phyloP scores from a whole-genome alignment of 2,888 invertebrate species.

The Pasiphila rectangulata region DNA sequence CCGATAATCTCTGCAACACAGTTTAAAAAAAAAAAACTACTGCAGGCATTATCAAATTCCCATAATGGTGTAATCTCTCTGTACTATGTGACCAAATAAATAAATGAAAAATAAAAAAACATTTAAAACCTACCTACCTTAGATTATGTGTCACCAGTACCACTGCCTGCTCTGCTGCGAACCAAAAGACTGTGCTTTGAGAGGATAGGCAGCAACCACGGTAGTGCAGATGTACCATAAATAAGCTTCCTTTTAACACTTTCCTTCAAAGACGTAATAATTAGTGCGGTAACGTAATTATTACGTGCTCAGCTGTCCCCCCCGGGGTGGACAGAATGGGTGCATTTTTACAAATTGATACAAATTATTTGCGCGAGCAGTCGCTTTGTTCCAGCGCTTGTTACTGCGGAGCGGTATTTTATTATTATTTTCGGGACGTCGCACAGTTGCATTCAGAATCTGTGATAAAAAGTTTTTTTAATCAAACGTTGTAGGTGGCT shows the following conservation, averaged over 20 bases:
- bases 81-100: too few species aligned
- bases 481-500: neutral
- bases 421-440: constrained; percentile 62
- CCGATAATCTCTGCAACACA: too few species aligned
- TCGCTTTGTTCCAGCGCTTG: constrained; percentile 80
- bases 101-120: too few species aligned
- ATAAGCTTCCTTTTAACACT: constrained; percentile 10
- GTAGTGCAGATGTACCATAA: too few species aligned
- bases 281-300: constrained; percentile 72
- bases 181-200: too few species aligned
- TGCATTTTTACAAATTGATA: constrained; percentile 81
- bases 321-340: constrained; percentile 45
- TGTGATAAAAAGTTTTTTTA: constrained; percentile 14
- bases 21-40: too few species aligned
- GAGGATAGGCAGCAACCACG: too few species aligned
- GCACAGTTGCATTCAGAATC: constrained; percentile 39
- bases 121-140: too few species aligned
- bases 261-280: constrained; percentile 51
- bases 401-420: constrained; percentile 78
- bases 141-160: too few species aligned
- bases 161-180: too few species aligned
- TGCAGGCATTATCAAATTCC: too few species aligned
- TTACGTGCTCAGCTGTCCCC: constrained; percentile 58
- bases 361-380: constrained; percentile 80
- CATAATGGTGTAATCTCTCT: too few species aligned